Evolutionary conservation across 2,113 vertebrate species (phyloP), one percentile per base, ranked within the genome.

Genomic region (Macrotus californicus): DNA sequence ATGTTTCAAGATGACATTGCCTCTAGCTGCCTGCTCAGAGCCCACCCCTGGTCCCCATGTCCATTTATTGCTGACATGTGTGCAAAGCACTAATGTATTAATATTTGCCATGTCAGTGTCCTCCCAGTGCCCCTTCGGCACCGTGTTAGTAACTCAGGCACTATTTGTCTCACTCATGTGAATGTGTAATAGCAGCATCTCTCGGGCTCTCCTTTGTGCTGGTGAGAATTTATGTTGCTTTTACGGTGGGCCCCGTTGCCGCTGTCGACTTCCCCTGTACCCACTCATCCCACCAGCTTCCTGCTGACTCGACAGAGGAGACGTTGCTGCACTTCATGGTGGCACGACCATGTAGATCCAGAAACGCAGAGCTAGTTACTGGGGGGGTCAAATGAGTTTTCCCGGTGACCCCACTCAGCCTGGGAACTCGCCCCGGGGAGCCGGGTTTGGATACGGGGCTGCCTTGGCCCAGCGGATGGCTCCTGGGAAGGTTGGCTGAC

Each of bases 361-460:
- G 9, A 5, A 13, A 2, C 1, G 5, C 8, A 26, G n/a, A 70
- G 9, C 7, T 46, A 1, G 7, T 29, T 81, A 26, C 24, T 1
- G 2, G 66, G 22, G 22, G 1, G 41, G 18, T 11, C 12, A 21
- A 67, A n/a, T 54, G 67, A 54, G 14, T 22, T 39, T 29, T 59
- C 31, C 14, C 8, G 2, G 18, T 21, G 52, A 39, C 66, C 29
- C 39, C 7, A 3, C 19, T 79, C 26, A 88, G 7, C 5, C 43
- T 41, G 6, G 66, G 10, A 54, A 31, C 52, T 24, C 11, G 3
- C 2, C 19, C 7, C 4, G 4, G 7, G 26, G 13, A 93, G 7
- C 29, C 12, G 6, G 26, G 6, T 2, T 29, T 2, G 5, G 46
- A 10, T 36, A 1, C 6, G 1, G 75, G 10, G 24, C 18, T 52